Conservation (phyloP, 2,113 vertebrate species). For the Geococcyx californianus region DNA sequence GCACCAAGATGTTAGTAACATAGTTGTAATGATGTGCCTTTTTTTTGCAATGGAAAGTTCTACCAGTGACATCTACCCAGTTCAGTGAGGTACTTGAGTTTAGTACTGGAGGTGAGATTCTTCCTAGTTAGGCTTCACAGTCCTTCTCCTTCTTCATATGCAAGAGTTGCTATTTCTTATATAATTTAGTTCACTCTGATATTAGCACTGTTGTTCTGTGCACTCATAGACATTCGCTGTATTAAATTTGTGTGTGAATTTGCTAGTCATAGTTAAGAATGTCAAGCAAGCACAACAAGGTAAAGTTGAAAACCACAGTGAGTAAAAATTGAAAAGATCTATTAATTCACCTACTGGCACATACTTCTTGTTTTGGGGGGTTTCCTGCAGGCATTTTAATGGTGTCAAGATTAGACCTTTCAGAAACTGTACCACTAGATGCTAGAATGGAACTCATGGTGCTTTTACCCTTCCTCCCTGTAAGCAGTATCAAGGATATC, state of each 20-base stretch:
- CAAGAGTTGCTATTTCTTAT: background rate
- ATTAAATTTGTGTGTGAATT: background rate
- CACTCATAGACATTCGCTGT: background rate
- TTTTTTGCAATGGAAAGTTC: background rate
- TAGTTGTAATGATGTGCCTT: background rate
- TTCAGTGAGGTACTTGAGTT: background rate
- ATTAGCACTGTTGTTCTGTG: background rate
- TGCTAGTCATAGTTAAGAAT: background rate
- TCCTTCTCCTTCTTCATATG: background rate
- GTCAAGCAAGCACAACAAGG: background rate
- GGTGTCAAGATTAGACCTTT: background rate
- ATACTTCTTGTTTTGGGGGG: background rate
- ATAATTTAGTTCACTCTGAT: background rate
- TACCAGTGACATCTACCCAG: background rate
- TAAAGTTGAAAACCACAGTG: background rate
- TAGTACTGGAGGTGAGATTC: background rate
- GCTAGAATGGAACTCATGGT: background rate
- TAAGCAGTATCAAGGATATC: background rate
- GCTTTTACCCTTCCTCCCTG: background rate
- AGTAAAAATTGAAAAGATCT: background rate
- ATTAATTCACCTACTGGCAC: background rate
- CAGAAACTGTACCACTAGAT: background rate
- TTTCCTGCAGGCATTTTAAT: background rate
- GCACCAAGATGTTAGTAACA: background rate
- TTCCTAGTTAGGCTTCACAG: background rate